These are phyloP conservation scores for Chrysomela aeneicollis DNA, from an alignment of 2,888 invertebrate genomes.

Conservation along the genomic window DNA sequence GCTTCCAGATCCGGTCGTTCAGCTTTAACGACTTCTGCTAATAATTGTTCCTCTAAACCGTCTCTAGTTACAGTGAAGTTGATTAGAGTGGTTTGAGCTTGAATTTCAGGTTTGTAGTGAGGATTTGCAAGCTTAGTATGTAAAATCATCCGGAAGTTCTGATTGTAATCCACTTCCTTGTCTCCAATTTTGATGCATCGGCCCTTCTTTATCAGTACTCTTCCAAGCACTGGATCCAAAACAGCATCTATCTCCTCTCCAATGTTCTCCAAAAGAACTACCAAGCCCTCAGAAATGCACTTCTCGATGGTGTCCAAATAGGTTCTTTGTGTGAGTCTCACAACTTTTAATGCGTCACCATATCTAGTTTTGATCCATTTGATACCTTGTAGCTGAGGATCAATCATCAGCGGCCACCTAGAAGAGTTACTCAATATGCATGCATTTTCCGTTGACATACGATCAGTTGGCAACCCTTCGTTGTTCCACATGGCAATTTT, in stretches of 20 bases:
- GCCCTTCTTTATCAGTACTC: conserved; percentile 89
- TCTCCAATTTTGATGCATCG: conserved; percentile 86
- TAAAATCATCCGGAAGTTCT: conserved; percentile 81
- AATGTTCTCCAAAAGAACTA: conserved; percentile 87
- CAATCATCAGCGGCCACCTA: conserved; percentile 94
- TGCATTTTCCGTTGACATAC: conserved; percentile 95
- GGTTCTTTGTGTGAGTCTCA: conserved; percentile 82
- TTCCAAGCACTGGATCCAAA: conserved; percentile 85
- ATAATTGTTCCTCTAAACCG: conserved; percentile 89
- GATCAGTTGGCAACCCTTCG: conserved; percentile 89
- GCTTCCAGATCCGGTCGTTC: conserved; percentile 91
- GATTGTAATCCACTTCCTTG: conserved; percentile 89
- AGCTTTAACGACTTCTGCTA: conserved; percentile 92
- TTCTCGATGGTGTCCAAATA: conserved; percentile 86
- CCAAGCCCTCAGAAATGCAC: conserved; percentile 70
- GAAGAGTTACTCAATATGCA: conserved; percentile 89
- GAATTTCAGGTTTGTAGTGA: conserved; percentile 96
- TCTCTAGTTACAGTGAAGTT: conserved; percentile 95
- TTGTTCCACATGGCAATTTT: conserved; percentile 95
- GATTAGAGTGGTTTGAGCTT: conserved; percentile 93
- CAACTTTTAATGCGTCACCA: conserved; percentile 73
- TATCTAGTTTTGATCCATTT: conserved; percentile 96
- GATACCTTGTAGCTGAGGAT: conserved; percentile 86
- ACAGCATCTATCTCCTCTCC: conserved; percentile 90
- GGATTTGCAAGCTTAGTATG: conserved; percentile 96